These are phyloP conservation scores for Thalpophila matura DNA, from an alignment of 2,888 invertebrate species.

Conservation along the genomic window DNA sequence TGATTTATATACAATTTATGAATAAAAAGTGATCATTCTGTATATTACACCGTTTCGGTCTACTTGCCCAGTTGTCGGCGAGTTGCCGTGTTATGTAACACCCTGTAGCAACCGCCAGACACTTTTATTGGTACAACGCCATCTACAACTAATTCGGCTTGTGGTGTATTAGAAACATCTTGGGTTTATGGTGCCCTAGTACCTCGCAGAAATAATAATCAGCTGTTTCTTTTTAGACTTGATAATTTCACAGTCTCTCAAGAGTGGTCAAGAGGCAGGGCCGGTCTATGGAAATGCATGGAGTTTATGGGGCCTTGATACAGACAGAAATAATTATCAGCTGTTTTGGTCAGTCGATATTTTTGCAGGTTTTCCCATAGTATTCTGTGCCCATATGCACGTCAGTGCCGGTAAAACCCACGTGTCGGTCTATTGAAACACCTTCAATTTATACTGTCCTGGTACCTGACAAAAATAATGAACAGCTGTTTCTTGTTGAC, in stretches of 20 bases:
- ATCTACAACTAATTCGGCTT: conserved; percentile 60
- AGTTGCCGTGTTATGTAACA: conserved; percentile 82
- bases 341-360: conserved; percentile 42
- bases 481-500: conserved; percentile 34
- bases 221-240: conserved; percentile 37
- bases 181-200: conserved; percentile 48
- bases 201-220: conserved; percentile 34
- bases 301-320: conserved; percentile 44
- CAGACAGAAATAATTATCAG: conserved; percentile 38
- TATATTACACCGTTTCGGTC: conserved; percentile 83
- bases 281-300: background rate
- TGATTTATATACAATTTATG: conserved; percentile 21
- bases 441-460: conserved; percentile 21
- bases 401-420: no score
- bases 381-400: background rate
- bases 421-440: conserved; percentile 7
- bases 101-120: conserved; percentile 78
- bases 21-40: conserved; percentile 70
- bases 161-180: conserved; percentile 35
- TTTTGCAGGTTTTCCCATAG: background rate
- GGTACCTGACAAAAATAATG: conserved; percentile 25
- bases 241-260: background rate
- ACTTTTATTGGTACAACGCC: conserved; percentile 70
- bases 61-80: conserved; percentile 79
- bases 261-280: no score